A percentile compares a stretch with the other conserved stretches of the same genome.
phyloP scores from a whole-genome alignment of 2,888 invertebrate species.

The Pristionchus exspectatus region DNA sequence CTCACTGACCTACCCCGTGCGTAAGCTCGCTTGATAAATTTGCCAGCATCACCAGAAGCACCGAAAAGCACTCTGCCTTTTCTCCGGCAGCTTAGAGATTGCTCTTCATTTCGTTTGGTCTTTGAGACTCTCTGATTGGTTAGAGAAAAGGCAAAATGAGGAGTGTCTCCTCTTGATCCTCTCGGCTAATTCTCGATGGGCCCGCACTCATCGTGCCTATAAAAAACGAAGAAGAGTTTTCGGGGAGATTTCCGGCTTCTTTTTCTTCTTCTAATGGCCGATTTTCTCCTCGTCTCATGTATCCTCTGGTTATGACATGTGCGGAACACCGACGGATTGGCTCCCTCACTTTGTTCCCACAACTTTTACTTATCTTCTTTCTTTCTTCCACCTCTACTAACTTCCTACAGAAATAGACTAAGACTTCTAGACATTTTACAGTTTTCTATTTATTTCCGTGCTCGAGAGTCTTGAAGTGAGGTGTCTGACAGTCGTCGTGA shows the following conservation, averaged over 20 bases:
- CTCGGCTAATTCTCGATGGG: background rate
- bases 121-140: background rate
- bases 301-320: constrained; percentile 6
- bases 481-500: background rate
- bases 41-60: background rate
- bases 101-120: background rate
- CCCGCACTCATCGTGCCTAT: background rate
- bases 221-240: background rate
- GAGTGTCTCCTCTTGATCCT: background rate
- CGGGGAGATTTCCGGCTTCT: constrained; percentile 18
- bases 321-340: background rate
- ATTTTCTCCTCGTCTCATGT: background rate
- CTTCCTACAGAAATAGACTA: too few species aligned
- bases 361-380: too few species aligned
- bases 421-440: background rate
- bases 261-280: background rate
- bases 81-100: background rate
- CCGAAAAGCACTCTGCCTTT: constrained; percentile 5
- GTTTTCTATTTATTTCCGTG: background rate
- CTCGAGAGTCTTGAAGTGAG: background rate
- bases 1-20: constrained; percentile 11
- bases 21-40: constrained; percentile 14
- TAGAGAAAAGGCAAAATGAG: background rate
- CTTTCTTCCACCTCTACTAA: too few species aligned
- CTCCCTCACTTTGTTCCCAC: background rate